Conservation (phyloP, 1,140 invertebrate species). For the Teleogryllus occipitalis region DNA sequence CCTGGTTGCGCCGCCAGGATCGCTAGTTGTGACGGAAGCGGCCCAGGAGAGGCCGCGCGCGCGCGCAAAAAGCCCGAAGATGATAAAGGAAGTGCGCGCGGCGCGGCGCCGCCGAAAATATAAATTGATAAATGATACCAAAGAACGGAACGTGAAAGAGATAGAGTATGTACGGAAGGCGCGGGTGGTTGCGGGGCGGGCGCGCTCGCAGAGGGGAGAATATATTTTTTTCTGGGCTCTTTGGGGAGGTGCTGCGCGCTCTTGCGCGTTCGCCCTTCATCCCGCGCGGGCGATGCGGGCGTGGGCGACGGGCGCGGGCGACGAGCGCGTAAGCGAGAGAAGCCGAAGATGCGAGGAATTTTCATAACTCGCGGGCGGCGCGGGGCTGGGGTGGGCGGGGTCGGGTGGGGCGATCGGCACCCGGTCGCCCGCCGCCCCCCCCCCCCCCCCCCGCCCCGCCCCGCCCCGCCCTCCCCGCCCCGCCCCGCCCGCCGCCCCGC, state of each 20-base stretch:
- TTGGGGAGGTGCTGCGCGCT: not conserved
- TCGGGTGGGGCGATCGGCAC: not conserved
- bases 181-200: too few relatives aligned
- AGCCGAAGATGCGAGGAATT: not conserved
- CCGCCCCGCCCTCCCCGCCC: too few relatives aligned
- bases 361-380: not conserved
- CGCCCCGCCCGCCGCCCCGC: too few relatives aligned
- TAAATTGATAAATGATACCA: not conserved
- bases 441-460: too few relatives aligned
- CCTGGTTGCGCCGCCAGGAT: too few relatives aligned
- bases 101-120: not conserved
- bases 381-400: too few relatives aligned
- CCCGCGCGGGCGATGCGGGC: too few relatives aligned
- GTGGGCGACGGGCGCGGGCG: too few relatives aligned
- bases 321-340: not conserved
- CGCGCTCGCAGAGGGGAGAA: not conserved
- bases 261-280: not conserved
- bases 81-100: not conserved
- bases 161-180: not conserved
- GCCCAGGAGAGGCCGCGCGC: too few relatives aligned
- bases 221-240: not conserved
- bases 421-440: too few relatives aligned
- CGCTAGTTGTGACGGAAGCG: too few relatives aligned
- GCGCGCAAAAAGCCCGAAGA: not conserved
- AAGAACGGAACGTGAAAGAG: not conserved